These are phyloP conservation scores for Oreonectes daqikongensis DNA, from an alignment of 2,797 vertebrate species.

Conservation along the genomic window DNA sequence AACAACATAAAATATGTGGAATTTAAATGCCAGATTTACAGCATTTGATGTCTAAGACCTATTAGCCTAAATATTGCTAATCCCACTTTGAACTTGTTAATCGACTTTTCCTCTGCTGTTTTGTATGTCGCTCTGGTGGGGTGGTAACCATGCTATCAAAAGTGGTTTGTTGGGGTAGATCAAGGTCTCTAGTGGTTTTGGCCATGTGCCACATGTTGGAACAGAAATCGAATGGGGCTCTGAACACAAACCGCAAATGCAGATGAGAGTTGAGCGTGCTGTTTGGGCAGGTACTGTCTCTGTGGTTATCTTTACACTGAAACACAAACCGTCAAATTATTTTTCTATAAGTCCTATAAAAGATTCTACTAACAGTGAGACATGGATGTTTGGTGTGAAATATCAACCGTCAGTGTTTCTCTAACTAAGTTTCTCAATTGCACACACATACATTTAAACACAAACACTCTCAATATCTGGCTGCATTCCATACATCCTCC, in stretches of 20 bases:
- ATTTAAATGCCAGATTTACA: neutral
- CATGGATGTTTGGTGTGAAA: neutral
- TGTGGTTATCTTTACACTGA: conserved; percentile 9
- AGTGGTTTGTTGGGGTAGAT: conserved; percentile 8
- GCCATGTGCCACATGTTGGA: conserved; percentile 5
- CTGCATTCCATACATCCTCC: conserved; percentile 41
- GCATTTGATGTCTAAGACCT: conserved; percentile 3
- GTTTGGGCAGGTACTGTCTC: conserved; percentile 38
- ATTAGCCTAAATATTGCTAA: conserved; percentile 23
- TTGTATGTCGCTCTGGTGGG: conserved; percentile 8
- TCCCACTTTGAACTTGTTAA: conserved; percentile 22
- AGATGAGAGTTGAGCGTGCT: neutral
- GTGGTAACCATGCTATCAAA: neutral
- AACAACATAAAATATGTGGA: neutral
- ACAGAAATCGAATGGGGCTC: conserved; percentile 24
- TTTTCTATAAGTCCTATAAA: neutral
- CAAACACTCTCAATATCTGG: conserved; percentile 48
- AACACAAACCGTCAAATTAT: neutral
- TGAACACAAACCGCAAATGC: conserved; percentile 32
- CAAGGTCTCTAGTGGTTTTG: conserved; percentile 44
- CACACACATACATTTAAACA: conserved; percentile 53
- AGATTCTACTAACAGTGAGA: neutral
- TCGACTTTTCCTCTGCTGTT: conserved; percentile 23
- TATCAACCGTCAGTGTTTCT: conserved; percentile 13
- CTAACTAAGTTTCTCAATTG: conserved; percentile 2